phyloP scores from a whole-genome alignment of 1,140 invertebrate species.

The Aporrectodea caliginosa region DNA sequence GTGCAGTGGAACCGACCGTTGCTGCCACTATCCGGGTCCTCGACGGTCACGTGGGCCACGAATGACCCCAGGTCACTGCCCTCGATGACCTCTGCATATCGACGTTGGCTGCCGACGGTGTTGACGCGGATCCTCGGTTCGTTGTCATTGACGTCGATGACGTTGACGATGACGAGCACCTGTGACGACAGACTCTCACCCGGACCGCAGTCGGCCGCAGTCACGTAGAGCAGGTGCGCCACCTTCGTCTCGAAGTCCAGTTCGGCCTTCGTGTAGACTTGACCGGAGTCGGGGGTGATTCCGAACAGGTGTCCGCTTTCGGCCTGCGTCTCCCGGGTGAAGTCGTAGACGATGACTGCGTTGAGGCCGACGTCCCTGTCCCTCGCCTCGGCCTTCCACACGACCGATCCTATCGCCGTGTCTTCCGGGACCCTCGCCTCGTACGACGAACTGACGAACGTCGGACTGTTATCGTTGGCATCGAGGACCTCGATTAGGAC shows the following conservation, averaged over 20 bases:
- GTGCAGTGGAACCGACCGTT: slow-evolving; percentile 21
- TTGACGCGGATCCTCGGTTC: slow-evolving; percentile 21
- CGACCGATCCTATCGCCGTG: background rate
- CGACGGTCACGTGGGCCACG: slow-evolving; percentile 27
- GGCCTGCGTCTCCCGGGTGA: slow-evolving; percentile 6
- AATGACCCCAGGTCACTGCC: slow-evolving; percentile 14
- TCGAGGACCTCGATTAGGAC: slow-evolving; percentile 24
- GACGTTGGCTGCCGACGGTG: background rate
- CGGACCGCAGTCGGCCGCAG: slow-evolving; percentile 13
- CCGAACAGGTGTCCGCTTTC: slow-evolving; percentile 14
- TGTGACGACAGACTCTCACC: slow-evolving; percentile 2
- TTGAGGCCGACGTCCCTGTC: slow-evolving; percentile 24
- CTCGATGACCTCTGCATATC: background rate
- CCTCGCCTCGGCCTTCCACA: slow-evolving; percentile 12
- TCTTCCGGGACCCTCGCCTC: slow-evolving; percentile 19
- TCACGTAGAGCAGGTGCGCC: slow-evolving; percentile 17
- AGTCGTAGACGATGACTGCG: slow-evolving; percentile 16
- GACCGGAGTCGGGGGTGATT: slow-evolving; percentile 18
- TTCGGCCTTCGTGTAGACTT: slow-evolving; percentile 7
- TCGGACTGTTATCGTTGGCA: slow-evolving; percentile 30
- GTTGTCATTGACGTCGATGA: slow-evolving; percentile 33
- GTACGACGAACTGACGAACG: slow-evolving; percentile 17
- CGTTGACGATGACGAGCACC: slow-evolving; percentile 20
- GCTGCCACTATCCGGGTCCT: slow-evolving; percentile 23
- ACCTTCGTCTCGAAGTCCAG: slow-evolving; percentile 28